phyloP scores from a whole-genome alignment of 2,797 vertebrate genomes.

The Acanthopagrus latus region DNA sequence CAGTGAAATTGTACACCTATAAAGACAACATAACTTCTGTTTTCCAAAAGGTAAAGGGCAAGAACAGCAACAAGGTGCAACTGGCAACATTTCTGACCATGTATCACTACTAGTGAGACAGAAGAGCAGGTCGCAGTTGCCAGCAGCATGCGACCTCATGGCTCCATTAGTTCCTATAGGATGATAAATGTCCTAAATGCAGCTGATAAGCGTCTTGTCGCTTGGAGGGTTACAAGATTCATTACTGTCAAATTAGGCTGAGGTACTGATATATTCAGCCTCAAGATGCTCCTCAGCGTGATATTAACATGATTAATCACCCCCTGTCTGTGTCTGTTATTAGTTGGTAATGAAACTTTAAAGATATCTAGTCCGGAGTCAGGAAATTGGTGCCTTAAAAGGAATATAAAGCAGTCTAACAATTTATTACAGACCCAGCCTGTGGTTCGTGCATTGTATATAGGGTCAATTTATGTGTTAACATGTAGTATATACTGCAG shows the following conservation, averaged over 20 bases:
- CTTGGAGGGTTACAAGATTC: conserved; percentile 68
- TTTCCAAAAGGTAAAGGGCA: neutral
- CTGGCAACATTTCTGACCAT: conserved; percentile 22
- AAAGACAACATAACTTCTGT: neutral
- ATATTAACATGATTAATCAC: conserved; percentile 65
- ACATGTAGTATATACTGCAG: conserved; percentile 14
- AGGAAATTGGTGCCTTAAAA: conserved; percentile 18
- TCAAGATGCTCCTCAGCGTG: conserved; percentile 56
- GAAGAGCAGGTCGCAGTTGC: conserved; percentile 39
- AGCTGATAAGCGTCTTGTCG: conserved; percentile 57
- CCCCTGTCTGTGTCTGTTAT: conserved; percentile 24
- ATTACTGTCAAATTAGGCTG: conserved; percentile 76
- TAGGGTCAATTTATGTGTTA: neutral
- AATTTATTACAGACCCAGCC: neutral
- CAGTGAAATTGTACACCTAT: neutral
- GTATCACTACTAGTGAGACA: conserved; percentile 35
- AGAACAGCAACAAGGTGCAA: conserved; percentile 33
- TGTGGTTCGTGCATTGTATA: neutral
- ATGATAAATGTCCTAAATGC: conserved; percentile 72
- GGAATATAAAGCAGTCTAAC: conserved; percentile 20
- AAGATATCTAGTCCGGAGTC: neutral
- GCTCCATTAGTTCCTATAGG: conserved; percentile 54
- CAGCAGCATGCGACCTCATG: conserved; percentile 51
- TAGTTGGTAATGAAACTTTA: conserved; percentile 58
- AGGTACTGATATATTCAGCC: conserved; percentile 34